Base-by-base conservation (phyloP, 1,140 invertebrate genomes). In the Thrips palmi region DNA sequence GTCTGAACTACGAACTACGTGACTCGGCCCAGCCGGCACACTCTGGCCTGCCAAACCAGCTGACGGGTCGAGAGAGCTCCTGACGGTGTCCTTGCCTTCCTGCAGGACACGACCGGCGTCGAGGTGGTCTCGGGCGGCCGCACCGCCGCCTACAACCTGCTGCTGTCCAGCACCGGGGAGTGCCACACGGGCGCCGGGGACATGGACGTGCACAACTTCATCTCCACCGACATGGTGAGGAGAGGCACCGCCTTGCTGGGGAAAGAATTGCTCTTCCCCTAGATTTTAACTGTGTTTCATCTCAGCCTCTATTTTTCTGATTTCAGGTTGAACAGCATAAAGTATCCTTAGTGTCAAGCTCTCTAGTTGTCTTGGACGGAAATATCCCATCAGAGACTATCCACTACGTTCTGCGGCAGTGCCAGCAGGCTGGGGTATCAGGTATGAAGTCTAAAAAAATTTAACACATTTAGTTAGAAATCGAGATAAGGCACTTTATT, bases 151-250 rank as follows among this genome's bases (percentile, higher is more conserved):
- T 88, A 85, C 50, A 75, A 71, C 0, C 68, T 74, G 3, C 54
- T 89, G 14, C 58, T 91, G 15, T 70, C 81, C 49, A 48, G 55
- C 1, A 56, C 54, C 15, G 86, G 88, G 1, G 78, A 88, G 47
- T 82, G 83, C 47, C 59, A 67, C 30, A 65, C 86, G 31, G 73
- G 78, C 0, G 57, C 92, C 23, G 85, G 82, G 1, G 84, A 91
- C 51, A 85, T 89, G 79, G 65, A 68, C 17, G 68, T 83, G 34
- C 80, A 91, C 50, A 49, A 65, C n/a, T 50, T 62, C 37, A 78
- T 94, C 29, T 68, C 70, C 6, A 54, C 67, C 3, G 52, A 74
- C 38, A 57, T 70, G 40, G 67, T 77, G 56, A 61, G 57, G 47
- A 43, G 18, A 38, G n/a, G n/a, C n/a, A n/a, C n/a, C n/a, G n/a